These are phyloP conservation scores for Chrysomallon squamiferum DNA, from an alignment of 1,140 invertebrate genomes.

Conservation along the genomic window DNA sequence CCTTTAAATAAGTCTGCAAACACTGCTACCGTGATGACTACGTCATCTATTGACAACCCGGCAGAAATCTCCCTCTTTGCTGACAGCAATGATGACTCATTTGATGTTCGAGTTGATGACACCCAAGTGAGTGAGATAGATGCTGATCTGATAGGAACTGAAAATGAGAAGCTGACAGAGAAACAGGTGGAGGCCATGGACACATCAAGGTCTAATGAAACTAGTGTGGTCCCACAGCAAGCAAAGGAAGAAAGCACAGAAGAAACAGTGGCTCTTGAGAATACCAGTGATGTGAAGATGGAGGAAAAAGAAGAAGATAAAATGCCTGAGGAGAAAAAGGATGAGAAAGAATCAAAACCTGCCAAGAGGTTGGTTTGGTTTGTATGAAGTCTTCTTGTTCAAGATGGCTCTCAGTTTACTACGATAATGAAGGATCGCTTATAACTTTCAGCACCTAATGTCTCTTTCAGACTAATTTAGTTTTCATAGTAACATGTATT, in stretches of 20 bases:
- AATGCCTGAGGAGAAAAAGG: constrained; percentile 42
- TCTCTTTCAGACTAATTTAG: too few relatives aligned
- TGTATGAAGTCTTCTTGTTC: constrained; percentile 7
- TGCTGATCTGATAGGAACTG: constrained; percentile 36
- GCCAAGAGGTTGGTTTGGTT: constrained; percentile 60
- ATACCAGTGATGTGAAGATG: constrained; percentile 3
- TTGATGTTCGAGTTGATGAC: constrained; percentile 60
- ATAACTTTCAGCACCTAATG: too few relatives aligned
- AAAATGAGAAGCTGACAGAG: constrained; percentile 7
- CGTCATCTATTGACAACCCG: constrained; percentile 6
- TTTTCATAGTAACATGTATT: too few relatives aligned
- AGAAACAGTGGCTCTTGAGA: not conserved
- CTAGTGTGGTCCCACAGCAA: not conserved
- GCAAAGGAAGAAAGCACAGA: not conserved
- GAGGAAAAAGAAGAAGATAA: constrained; percentile 28
- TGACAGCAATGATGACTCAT: constrained; percentile 39
- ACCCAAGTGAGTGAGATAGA: constrained; percentile 59
- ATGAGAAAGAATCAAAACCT: constrained; percentile 41
- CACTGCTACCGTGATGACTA: not conserved
- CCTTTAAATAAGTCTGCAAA: not conserved
- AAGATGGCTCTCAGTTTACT: constrained; percentile 2
- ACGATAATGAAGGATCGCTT: too few relatives aligned
- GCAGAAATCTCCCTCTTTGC: constrained; percentile 15
- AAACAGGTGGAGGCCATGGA: constrained; percentile 4
- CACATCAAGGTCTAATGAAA: not conserved